These are phyloP conservation scores for Orchesella flavescens DNA, from an alignment of 2,888 invertebrate species.

Conservation along the genomic window DNA sequence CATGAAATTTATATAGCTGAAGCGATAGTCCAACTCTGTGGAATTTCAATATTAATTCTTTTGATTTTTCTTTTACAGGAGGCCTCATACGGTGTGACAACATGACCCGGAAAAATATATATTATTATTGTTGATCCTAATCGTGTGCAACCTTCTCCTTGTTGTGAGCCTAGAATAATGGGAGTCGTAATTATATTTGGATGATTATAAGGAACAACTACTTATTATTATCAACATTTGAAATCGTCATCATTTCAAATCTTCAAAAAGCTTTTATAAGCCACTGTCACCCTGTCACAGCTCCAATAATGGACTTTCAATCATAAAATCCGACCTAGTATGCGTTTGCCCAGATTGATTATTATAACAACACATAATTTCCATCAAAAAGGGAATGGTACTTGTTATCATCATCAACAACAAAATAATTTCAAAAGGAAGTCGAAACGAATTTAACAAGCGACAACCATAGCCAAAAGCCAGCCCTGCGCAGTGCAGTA, in stretches of 20 bases:
- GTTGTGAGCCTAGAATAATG: conserved; percentile 12
- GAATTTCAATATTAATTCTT: neutral
- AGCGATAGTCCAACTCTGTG: no score
- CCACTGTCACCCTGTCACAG: conserved; percentile 21
- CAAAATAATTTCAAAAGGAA: no score
- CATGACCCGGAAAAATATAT: conserved; percentile 51
- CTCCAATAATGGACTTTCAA: conserved; percentile 48
- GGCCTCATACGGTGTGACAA: conserved; percentile 29
- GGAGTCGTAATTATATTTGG: neutral
- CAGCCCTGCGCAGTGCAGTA: no score
- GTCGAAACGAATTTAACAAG: neutral
- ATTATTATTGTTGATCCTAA: neutral
- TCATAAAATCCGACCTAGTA: conserved; percentile 43
- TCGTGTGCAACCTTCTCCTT: conserved; percentile 30
- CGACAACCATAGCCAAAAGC: no score
- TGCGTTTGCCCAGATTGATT: neutral
- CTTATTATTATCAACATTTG: neutral
- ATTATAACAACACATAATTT: conserved; percentile 20
- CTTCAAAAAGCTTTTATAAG: neutral
- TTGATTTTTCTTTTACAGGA: neutral
- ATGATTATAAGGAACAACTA: neutral
- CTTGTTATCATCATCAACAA: neutral
- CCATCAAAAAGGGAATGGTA: conserved; percentile 25
- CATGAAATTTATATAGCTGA: no score
- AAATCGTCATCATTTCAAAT: neutral